These are phyloP conservation scores for Schizopygopsis pylzovi DNA, from an alignment of 2,797 vertebrate species.

Conservation along the genomic window DNA sequence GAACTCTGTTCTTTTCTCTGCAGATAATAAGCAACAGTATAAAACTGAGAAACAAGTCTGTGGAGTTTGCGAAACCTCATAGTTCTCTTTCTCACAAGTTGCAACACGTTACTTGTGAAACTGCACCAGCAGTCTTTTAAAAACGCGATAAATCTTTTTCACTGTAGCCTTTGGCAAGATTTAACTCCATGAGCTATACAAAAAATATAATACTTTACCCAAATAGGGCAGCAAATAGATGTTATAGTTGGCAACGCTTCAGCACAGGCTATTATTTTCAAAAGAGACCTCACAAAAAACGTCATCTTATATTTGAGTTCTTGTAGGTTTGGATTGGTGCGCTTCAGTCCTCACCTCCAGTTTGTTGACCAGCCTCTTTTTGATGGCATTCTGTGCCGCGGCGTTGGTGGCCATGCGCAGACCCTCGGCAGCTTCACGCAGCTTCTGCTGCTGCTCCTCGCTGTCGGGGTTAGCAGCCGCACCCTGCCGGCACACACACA, in stretches of 20 bases:
- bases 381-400: conserved; percentile 96
- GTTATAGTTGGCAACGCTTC: conserved; percentile 18
- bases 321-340: background rate
- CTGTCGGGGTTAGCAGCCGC: conserved; percentile 96
- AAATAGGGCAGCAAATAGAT: background rate
- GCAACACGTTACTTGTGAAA: conserved; percentile 13
- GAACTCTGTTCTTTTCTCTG: background rate
- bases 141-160: background rate
- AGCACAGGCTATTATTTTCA: background rate
- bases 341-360: conserved; percentile 83
- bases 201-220: background rate
- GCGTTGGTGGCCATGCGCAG: conserved; percentile 96
- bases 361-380: conserved; percentile 95
- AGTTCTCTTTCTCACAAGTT: conserved; percentile 15
- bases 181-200: background rate
- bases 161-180: background rate
- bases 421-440: conserved; percentile 94
- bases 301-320: background rate
- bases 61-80: background rate
- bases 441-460: conserved; percentile 94
- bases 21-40: background rate
- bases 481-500: conserved; percentile 76
- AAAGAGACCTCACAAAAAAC: background rate
- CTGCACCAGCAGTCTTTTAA: background rate
- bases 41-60: conserved; percentile 11